These are phyloP conservation scores for Aphis craccivora DNA, from an alignment of 1,140 invertebrate genomes.

Conservation along the genomic window DNA sequence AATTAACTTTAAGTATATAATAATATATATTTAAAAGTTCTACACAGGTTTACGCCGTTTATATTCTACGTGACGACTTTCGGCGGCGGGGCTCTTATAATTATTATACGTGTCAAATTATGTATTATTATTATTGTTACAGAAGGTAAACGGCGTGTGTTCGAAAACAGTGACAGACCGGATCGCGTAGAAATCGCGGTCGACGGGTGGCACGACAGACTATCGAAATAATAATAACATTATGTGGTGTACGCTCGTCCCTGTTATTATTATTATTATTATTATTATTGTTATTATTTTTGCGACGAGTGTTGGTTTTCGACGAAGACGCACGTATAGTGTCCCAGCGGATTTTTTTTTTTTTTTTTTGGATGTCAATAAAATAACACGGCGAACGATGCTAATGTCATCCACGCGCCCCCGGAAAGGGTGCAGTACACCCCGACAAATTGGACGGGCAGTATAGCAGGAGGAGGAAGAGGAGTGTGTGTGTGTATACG, in stretches of 20 bases:
- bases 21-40: not conserved
- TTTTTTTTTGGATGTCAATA: not conserved
- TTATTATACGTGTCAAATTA: not conserved
- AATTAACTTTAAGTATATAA: not conserved
- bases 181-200: not conserved
- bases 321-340: not conserved
- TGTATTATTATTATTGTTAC: not conserved
- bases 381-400: not conserved
- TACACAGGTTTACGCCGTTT: not conserved
- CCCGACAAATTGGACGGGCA: not conserved
- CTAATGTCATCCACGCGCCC: not conserved
- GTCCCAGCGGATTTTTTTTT: not conserved
- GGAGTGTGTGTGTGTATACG: not conserved
- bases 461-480: not conserved
- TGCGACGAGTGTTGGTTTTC: conserved; percentile 5
- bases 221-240: not conserved
- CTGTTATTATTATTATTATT: not conserved
- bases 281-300: not conserved
- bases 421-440: not conserved
- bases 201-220: not conserved
- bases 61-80: not conserved
- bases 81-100: not conserved
- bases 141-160: not conserved
- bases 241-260: not conserved
- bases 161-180: conserved; percentile 2